These are phyloP conservation scores for Polydrusus pterygomalis DNA, from an alignment of 2,888 invertebrate species.

Conservation along the genomic window DNA sequence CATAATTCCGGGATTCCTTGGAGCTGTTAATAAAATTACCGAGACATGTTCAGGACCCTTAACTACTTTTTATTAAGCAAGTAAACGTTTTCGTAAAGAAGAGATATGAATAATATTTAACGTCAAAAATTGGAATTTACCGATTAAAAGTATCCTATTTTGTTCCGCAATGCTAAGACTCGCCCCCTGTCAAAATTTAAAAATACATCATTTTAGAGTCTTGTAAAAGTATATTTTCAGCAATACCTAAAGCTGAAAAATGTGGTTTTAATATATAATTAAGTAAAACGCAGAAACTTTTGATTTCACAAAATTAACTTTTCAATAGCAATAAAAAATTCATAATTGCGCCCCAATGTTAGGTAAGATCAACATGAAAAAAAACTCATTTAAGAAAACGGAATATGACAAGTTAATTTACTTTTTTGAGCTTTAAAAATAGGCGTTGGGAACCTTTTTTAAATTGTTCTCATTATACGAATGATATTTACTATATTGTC, in stretches of 20 bases:
- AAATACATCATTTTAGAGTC: not conserved
- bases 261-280: too few species aligned
- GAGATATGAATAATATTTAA: too few species aligned
- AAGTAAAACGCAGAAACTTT: not conserved
- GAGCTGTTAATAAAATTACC: constrained; percentile 22
- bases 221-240: not conserved
- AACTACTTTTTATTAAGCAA: not conserved
- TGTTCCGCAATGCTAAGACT: too few species aligned
- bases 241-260: not conserved
- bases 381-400: constrained; percentile 51
- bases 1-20: not conserved
- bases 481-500: constrained; percentile 51
- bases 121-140: too few species aligned
- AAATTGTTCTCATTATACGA: constrained; percentile 51
- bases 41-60: constrained; percentile 8
- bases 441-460: constrained; percentile 40
- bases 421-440: constrained; percentile 40
- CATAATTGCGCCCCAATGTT: constrained; percentile 39
- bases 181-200: too few species aligned
- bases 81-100: not conserved
- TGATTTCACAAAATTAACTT: constrained; percentile 16
- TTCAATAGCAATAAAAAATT: constrained; percentile 28
- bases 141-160: too few species aligned
- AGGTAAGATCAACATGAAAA: constrained; percentile 36
- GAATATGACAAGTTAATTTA: constrained; percentile 52